A percentile compares a stretch with the other conserved stretches of the same genome.
phyloP scores from a whole-genome alignment of 2,888 invertebrate species.

The Watsonalla cultraria region DNA sequence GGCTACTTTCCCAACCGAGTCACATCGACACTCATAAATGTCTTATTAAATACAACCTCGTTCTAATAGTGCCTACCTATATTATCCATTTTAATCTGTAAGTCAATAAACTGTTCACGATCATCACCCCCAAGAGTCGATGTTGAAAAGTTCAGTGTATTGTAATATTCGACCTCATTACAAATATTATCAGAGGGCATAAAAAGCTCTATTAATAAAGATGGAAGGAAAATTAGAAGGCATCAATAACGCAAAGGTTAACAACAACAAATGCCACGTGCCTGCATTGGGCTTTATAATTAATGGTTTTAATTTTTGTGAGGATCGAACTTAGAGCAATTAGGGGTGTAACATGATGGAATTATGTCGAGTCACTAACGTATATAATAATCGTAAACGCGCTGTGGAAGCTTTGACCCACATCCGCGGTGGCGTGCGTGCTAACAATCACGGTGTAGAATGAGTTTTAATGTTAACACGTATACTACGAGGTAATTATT shows the following conservation, averaged over 20 bases:
- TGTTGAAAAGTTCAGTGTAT: too few species aligned
- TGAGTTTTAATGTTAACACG: constrained; percentile 60
- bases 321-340: constrained; percentile 28
- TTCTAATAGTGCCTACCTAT: too few species aligned
- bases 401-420: constrained; percentile 40
- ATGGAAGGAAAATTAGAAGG: background rate
- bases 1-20: too few species aligned
- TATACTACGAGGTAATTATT: constrained; percentile 53
- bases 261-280: constrained; percentile 7
- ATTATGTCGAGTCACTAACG: constrained; percentile 44
- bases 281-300: constrained; percentile 20
- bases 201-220: background rate
- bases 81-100: too few species aligned
- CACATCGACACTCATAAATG: too few species aligned
- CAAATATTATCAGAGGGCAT: background rate
- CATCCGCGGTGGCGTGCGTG: constrained; percentile 52
- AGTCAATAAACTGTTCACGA: too few species aligned
- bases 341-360: constrained; percentile 35
- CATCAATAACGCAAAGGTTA: background rate
- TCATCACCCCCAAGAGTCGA: too few species aligned
- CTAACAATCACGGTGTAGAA: constrained; percentile 56
- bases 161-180: background rate
- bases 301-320: constrained; percentile 24
- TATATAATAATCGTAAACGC: constrained; percentile 47
- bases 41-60: too few species aligned